Percentiles rank a stretch among this genome's conserved stretches.
These are phyloP conservation scores for Sipha maydis DNA, from an alignment of 2,888 invertebrate genomes.

Conservation along the genomic window DNA sequence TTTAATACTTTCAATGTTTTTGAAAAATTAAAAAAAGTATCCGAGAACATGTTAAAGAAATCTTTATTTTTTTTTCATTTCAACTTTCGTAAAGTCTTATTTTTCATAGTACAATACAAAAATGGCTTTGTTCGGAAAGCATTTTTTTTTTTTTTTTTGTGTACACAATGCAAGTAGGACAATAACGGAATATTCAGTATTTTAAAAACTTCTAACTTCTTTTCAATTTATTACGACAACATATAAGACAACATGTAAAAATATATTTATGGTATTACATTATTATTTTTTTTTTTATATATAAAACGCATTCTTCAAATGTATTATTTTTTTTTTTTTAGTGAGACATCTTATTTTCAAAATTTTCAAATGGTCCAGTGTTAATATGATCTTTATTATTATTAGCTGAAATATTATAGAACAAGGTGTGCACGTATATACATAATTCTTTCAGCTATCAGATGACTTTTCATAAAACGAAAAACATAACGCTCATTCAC, in stretches of 20 bases:
- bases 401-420: too few species aligned
- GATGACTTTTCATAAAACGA: too few species aligned
- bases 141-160: background rate
- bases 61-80: background rate
- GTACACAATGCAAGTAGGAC: slow-evolving; percentile 4
- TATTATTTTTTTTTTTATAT: background rate
- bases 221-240: background rate
- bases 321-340: background rate
- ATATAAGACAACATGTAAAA: background rate
- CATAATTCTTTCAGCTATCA: too few species aligned
- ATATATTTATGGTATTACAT: background rate
- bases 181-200: slow-evolving; percentile 7
- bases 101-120: slow-evolving; percentile 9
- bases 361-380: too few species aligned
- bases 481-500: too few species aligned
- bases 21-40: background rate
- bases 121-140: background rate
- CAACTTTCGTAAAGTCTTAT: background rate
- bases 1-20: background rate
- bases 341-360: background rate
- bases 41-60: background rate
- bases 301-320: background rate
- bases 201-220: slow-evolving; percentile 6
- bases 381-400: too few species aligned
- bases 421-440: too few species aligned